Evolutionary conservation across 2,797 vertebrate species (phyloP).

Genomic region (Buceros bicornis): DNA sequence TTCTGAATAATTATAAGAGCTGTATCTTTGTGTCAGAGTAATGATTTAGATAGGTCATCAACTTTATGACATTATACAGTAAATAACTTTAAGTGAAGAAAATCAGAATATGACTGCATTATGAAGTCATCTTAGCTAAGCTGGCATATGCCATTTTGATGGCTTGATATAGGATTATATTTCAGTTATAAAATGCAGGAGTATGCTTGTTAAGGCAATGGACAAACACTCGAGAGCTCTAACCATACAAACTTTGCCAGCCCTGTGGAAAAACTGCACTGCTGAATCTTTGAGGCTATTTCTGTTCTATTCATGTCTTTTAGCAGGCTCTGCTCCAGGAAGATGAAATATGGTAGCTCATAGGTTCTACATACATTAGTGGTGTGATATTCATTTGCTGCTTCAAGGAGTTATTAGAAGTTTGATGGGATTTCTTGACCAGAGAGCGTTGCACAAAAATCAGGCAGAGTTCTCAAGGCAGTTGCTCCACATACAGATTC

Average conservation of each 20-base stretch:
- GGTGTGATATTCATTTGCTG: background rate
- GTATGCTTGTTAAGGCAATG: background rate
- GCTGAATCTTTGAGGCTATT: background rate
- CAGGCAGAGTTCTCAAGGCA: background rate
- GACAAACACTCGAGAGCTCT: background rate
- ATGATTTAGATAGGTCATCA: constrained; percentile 10
- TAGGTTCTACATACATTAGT: background rate
- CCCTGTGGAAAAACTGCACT: background rate
- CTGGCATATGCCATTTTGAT: constrained; percentile 7
- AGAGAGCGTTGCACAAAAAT: background rate
- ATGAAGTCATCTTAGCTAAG: constrained; percentile 19
- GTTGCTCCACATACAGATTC: background rate
- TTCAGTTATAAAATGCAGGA: constrained; percentile 44
- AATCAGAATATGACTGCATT: constrained; percentile 39
- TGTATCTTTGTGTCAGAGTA: background rate
- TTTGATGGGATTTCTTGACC: background rate
- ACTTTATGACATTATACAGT: background rate
- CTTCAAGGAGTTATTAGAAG: background rate
- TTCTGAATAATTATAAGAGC: constrained; percentile 20
- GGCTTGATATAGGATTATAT: constrained; percentile 44
- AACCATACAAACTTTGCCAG: background rate
- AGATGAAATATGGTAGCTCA: background rate
- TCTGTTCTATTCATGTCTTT: background rate
- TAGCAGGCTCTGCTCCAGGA: background rate
- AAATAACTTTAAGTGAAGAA: constrained; percentile 27